Base-by-base conservation (phyloP, 1,140 invertebrate genomes). In the Listronotus oregonensis region DNA sequence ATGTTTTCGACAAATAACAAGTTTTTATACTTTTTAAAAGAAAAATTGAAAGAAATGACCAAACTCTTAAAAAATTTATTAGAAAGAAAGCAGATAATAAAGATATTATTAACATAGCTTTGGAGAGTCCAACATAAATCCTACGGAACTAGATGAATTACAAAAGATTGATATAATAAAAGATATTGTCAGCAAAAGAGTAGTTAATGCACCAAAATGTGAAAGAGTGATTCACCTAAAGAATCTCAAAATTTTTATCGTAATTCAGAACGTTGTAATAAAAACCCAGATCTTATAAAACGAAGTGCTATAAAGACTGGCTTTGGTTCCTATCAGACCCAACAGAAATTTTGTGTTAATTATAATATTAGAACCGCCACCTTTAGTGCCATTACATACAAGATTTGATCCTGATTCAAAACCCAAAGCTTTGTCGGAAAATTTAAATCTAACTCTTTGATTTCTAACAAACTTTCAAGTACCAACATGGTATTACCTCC, bases 21-120 rank as follows among this genome's bases (percentile, higher is more conserved):
- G 66, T 61, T 71, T 69, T 42, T 73, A 74, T 50, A 64, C 56
- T 32, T 73, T n/a, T 73, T 46, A 74, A 73, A 15, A 67, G 63
- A 42, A 73, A 69, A 72, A 51, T 71, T 18, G 63, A 67, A 62
- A 56, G 55, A 37, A 65, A 40, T n/a, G 15, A 50, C 15, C 11
- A 50, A 1, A 8, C 9, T 10, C 10, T 50, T 4, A n/a, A 17
- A 21, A 50, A 18, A 2, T 1, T 10, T 50, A 10, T 21, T 3
- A 46, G n/a, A 18, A 8, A 6, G 6, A 10, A 11, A 27, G 4
- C 9, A 7, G 8, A 3, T 11, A 7, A 18, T 7, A 15, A 12
- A 4, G 21, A 18, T 50, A 46, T 50, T n/a, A 18, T 15, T 11
- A 50, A 50, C 5, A 31, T n/a, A 50, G 12, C 15, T 18, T 8